Evolutionary conservation across 2,888 invertebrate species (phyloP).

Genomic region (Tineola bisselliella): DNA sequence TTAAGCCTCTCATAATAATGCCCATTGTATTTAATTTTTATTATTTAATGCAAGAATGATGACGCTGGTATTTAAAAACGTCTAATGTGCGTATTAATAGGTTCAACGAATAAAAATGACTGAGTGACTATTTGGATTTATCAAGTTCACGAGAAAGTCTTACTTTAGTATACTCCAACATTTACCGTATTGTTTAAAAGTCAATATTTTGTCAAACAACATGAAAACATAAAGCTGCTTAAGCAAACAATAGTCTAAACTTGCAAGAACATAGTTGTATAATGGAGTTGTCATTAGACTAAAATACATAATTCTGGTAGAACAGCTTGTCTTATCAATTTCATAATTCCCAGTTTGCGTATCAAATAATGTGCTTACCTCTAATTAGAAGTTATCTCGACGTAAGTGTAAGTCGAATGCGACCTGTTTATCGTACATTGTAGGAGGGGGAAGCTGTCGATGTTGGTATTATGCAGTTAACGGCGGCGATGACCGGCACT

Average conservation of each 20-base stretch:
- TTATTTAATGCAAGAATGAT: too few species aligned
- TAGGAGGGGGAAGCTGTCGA: not conserved
- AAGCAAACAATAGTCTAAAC: not conserved
- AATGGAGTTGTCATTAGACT: not conserved
- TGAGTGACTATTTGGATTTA: not conserved
- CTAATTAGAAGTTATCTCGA: constrained; percentile 5
- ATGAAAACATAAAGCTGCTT: not conserved
- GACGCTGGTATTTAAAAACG: too few species aligned
- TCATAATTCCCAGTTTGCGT: not conserved
- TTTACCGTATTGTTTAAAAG: not conserved
- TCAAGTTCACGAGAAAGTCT: constrained; percentile 7
- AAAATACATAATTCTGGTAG: not conserved
- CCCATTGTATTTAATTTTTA: too few species aligned
- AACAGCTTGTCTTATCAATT: not conserved
- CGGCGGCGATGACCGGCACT: not conserved
- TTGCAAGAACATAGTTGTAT: not conserved
- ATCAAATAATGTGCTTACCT: not conserved
- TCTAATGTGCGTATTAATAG: not conserved
- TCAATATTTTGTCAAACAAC: constrained; percentile 2
- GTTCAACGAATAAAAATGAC: not conserved
- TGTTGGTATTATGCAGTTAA: constrained; percentile 4
- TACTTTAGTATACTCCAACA: not conserved
- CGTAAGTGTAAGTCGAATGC: not conserved
- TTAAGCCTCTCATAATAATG: too few species aligned
- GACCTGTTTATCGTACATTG: constrained; percentile 2